phyloP scores from a whole-genome alignment of 2,888 invertebrate species.

The Heteromyza rotundicornis region DNA sequence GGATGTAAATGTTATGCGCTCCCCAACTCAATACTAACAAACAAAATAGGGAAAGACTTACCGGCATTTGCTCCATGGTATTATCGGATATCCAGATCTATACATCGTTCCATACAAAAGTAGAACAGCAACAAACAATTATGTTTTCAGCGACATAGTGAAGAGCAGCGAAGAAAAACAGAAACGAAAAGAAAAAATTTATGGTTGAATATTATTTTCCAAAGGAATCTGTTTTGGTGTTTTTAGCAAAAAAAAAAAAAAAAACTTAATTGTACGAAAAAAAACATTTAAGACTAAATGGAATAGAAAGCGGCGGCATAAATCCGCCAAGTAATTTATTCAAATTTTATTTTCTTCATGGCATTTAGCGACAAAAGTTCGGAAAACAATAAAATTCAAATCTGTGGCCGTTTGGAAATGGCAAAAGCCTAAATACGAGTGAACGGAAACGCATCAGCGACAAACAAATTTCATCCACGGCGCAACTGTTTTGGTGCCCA shows the following conservation, averaged over 20 bases:
- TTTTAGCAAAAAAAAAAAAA: too few relatives aligned
- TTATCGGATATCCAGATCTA: slow-evolving; percentile 81
- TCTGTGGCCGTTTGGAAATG: slow-evolving; percentile 70
- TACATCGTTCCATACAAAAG: slow-evolving; percentile 9
- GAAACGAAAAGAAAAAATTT: slow-evolving; percentile 50
- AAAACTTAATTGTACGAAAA: slow-evolving; percentile 32
- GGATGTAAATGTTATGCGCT: too few relatives aligned
- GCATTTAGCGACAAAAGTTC: slow-evolving; percentile 41
- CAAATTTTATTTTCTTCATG: slow-evolving; percentile 13
- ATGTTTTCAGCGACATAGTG: too few relatives aligned
- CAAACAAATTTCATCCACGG: slow-evolving; percentile 6
- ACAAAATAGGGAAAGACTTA: slow-evolving; percentile 64
- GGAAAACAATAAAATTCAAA: slow-evolving; percentile 39
- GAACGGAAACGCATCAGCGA: slow-evolving; percentile 31
- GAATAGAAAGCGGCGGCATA: slow-evolving; percentile 8
- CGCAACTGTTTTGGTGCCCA: slow-evolving; percentile 43
- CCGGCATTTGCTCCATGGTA: slow-evolving; percentile 80
- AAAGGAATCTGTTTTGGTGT: slow-evolving; percentile 59
- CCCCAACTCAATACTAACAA: not conserved
- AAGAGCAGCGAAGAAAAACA: slow-evolving; percentile 17
- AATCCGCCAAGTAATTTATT: too few relatives aligned
- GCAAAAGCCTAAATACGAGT: slow-evolving; percentile 56
- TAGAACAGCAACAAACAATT: too few relatives aligned
- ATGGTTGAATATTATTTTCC: slow-evolving; percentile 56
- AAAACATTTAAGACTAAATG: slow-evolving; percentile 19